Base-by-base conservation (phyloP, 1,140 invertebrate genomes). In the Caenorhabditis latens region DNA sequence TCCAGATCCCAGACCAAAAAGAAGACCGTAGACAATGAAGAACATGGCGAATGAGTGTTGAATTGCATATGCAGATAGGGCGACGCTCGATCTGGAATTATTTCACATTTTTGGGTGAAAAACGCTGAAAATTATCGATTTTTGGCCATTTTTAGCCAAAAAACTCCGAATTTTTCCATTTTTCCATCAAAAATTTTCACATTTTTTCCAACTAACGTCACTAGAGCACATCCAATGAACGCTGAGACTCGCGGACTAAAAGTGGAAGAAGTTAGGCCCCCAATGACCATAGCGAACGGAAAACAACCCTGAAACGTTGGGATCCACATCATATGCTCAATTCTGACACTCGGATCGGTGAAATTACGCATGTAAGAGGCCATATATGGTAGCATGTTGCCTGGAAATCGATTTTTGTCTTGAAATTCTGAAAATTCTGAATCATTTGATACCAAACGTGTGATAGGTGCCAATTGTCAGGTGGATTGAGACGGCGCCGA, bases 361-460 rank as follows among this genome's bases (percentile, higher is more conserved):
- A 89, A 89, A 85, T 92, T 92, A 16, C 91, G 89, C 91, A 92
- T 92, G 50, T 92, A 92, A n/a, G 91, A 92, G 11, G 91, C 91
- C 91, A 92, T 92, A 53, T 92, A 92, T 13, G 92, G 92, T 21
- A 92, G 86, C 90, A 92, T 92, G 61, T 92, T 92, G 5, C 91
- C 91, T 91, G 53, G 63, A 90, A 57, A 67, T 85, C 21, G 11
- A 43, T 79, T 67, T 75, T 16, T 89, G 19, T 40, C 42, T 88
- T 67, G 19, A 86, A 2, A 48, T n/a, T n/a, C 50, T 8, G 32
- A 21, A 46, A 42, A 16, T 57, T 19, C n/a, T 8, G 46, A 58
- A 21, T 46, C 63, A n/a, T 32, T 32, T 32, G 32, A 32, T 53
- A 91, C 90, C 91, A 79, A 92, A 92, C 16, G 91, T 92, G 84